Percentiles rank a stretch among this genome's conserved stretches.
phyloP scores from a whole-genome alignment of 2,797 vertebrate genomes.

The Diceros bicornis region DNA sequence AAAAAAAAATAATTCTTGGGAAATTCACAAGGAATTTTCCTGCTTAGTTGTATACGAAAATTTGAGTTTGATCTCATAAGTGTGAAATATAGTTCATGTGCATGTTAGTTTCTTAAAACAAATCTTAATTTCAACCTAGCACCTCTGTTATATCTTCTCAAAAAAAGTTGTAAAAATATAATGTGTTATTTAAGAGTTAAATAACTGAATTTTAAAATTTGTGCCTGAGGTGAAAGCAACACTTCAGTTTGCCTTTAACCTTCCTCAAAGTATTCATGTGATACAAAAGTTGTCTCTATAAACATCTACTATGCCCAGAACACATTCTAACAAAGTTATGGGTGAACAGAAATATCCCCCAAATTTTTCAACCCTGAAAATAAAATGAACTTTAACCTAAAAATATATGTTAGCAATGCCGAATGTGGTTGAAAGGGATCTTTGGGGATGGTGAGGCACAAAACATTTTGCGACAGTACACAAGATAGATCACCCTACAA shows the following conservation, averaged over 20 bases:
- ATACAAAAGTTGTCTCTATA: background rate
- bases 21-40: background rate
- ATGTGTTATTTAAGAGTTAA: background rate
- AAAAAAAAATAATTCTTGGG: background rate
- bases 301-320: too few species aligned
- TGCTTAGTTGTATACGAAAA: background rate
- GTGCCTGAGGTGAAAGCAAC: background rate
- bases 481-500: background rate
- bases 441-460: background rate
- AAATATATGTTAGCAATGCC: background rate
- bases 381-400: background rate
- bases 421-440: background rate
- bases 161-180: background rate
- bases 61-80: background rate
- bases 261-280: too few species aligned
- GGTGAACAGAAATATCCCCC: background rate
- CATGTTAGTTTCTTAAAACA: constrained; percentile 3
- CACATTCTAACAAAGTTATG: background rate
- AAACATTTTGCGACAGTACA: background rate
- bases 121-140: background rate
- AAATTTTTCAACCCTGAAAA: background rate
- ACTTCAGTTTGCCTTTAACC: background rate
- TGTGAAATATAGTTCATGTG: background rate
- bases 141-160: background rate
- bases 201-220: background rate